Conservation (phyloP, 2,888 invertebrate genomes). For the Galerucella nymphaeae region DNA sequence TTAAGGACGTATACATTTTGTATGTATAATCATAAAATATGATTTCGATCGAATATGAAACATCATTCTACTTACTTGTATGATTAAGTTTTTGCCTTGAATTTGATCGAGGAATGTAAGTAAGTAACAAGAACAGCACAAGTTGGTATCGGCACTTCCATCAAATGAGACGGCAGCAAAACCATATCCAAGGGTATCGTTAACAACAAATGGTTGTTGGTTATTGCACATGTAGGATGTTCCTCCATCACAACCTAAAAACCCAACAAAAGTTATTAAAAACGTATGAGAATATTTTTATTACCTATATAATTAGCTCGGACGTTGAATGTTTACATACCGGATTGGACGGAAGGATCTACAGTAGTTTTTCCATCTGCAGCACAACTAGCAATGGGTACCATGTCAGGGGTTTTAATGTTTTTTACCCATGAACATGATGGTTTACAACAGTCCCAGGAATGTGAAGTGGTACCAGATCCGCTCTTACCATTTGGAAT, state of each 20-base stretch:
- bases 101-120: constrained; percentile 41
- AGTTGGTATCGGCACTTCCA: constrained; percentile 38
- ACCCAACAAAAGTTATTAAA: neutral
- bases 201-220: constrained; percentile 33
- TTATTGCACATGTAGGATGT: constrained; percentile 38
- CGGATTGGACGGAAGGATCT: constrained; percentile 6
- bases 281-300: no score
- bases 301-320: no score
- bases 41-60: no score
- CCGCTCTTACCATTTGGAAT: constrained; percentile 42
- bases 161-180: constrained; percentile 39
- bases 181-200: constrained; percentile 35
- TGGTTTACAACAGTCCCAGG: constrained; percentile 47
- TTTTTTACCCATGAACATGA: constrained; percentile 44
- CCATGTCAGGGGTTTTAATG: constrained; percentile 33
- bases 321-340: neutral
- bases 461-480: constrained; percentile 43
- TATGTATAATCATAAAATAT: no score
- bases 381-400: constrained; percentile 40
- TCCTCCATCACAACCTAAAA: constrained; percentile 34
- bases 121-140: constrained; percentile 44
- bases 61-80: constrained; percentile 10
- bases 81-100: constrained; percentile 28
- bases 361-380: constrained; percentile 34
- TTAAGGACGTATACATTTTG: no score